Conservation (phyloP, 2,888 invertebrate species). For the Athetis lepigone region DNA sequence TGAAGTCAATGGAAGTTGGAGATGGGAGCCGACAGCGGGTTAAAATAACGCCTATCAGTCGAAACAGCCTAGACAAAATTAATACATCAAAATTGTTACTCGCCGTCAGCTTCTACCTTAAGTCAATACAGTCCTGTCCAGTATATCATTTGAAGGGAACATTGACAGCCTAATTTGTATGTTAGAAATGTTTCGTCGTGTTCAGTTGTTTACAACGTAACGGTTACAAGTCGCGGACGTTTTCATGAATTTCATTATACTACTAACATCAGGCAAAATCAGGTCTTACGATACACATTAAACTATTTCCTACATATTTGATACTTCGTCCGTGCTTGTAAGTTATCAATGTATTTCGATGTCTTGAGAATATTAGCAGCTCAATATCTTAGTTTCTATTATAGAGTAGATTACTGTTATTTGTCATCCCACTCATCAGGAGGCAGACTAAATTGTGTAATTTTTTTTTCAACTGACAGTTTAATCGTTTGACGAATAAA, state of each 20-base stretch:
- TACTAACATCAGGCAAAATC: constrained; percentile 53
- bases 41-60: constrained; percentile 67
- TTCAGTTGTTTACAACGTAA: constrained; percentile 30
- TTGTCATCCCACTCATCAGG: constrained; percentile 19
- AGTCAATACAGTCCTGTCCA: constrained; percentile 41
- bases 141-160: constrained; percentile 46
- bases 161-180: constrained; percentile 37
- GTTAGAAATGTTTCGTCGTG: constrained; percentile 22
- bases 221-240: constrained; percentile 58
- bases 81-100: constrained; percentile 65
- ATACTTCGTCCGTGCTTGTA: constrained; percentile 49
- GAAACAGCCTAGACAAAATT: constrained; percentile 63
- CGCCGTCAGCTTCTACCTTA: constrained; percentile 56
- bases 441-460: constrained; percentile 8
- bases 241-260: constrained; percentile 41
- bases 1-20: constrained; percentile 57
- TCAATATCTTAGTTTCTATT: constrained; percentile 39
- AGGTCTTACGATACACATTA: constrained; percentile 52
- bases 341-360: constrained; percentile 60
- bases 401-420: constrained; percentile 21
- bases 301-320: constrained; percentile 48
- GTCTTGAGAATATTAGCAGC: constrained; percentile 46
- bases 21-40: constrained; percentile 71
- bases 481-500: neutral
- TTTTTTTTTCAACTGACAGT: neutral